Conservation (phyloP, 2,888 invertebrate species). For the Perizoma flavofasciatum region DNA sequence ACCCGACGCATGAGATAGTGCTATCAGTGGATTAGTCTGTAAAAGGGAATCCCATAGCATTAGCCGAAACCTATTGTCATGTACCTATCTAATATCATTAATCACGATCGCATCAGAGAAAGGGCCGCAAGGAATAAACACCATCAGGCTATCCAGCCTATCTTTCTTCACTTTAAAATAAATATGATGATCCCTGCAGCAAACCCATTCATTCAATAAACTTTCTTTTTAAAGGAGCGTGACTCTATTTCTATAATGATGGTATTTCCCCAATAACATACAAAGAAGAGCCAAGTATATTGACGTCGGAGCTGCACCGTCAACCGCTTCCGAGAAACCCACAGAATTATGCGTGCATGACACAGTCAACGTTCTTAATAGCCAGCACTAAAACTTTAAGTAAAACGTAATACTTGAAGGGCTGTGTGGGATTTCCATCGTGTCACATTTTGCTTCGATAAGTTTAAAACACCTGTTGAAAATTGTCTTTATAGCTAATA, state of each 20-base stretch:
- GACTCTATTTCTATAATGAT: too few relatives aligned
- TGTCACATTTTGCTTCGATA: conserved; percentile 7
- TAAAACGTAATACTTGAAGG: conserved; percentile 17
- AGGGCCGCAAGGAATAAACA: background rate
- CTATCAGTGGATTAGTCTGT: conserved; percentile 57
- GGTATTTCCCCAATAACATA: background rate
- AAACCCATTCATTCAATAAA: too few relatives aligned
- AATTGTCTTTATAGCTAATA: too few relatives aligned
- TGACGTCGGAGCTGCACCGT: background rate
- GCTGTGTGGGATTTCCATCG: conserved; percentile 14
- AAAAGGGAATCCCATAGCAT: conserved; percentile 32
- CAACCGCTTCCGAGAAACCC: conserved; percentile 4
- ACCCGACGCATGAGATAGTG: conserved; percentile 52
- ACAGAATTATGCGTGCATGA: conserved; percentile 8
- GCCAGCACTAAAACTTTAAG: conserved; percentile 1
- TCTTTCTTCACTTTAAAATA: too few relatives aligned
- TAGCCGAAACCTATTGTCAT: conserved; percentile 9
- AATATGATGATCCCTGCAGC: too few relatives aligned
- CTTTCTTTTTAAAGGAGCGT: background rate
- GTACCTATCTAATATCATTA: conserved; percentile 1
- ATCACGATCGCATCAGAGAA: background rate
- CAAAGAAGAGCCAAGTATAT: background rate
- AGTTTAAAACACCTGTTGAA: conserved; percentile 1
- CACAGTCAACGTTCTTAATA: conserved; percentile 10
- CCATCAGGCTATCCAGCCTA: background rate